Evolutionary conservation across 1,140 invertebrate species (phyloP).

Genomic region (Hycleus cichorii): DNA sequence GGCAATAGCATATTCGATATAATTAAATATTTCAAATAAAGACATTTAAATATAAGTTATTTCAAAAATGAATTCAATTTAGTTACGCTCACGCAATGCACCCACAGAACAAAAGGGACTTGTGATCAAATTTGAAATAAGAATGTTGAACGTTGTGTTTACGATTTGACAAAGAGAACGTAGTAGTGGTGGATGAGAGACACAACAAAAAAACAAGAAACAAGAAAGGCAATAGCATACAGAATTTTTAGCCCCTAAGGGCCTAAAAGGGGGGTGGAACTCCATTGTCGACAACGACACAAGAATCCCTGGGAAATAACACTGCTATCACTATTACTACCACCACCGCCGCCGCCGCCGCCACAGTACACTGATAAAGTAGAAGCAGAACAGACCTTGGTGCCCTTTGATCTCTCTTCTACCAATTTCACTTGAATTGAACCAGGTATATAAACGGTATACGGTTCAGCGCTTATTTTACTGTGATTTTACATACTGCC

Average conservation of each 20-base stretch:
- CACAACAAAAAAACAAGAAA: too few relatives aligned
- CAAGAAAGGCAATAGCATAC: too few relatives aligned
- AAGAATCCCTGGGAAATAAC: constrained; percentile 11
- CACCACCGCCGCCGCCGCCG: too few relatives aligned
- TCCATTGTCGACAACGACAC: constrained; percentile 15
- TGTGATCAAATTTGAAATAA: not conserved
- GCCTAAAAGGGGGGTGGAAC: constrained; percentile 1
- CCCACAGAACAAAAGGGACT: not conserved
- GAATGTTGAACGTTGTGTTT: not conserved
- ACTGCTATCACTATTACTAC: not conserved
- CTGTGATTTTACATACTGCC: constrained; percentile 5
- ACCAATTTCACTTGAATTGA: constrained; percentile 17
- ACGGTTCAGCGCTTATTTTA: constrained; percentile 10
- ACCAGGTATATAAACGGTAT: constrained; percentile 15
- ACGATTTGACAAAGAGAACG: not conserved
- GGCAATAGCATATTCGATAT: too few relatives aligned
- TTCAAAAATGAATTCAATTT: too few relatives aligned
- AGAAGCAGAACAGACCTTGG: constrained; percentile 4
- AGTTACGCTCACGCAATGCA: too few relatives aligned
- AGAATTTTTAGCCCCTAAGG: constrained; percentile 8
- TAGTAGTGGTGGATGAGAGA: too few relatives aligned
- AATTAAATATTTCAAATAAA: too few relatives aligned
- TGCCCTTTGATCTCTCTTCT: constrained; percentile 17
- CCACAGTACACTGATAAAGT: constrained; percentile 4
- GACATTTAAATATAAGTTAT: too few relatives aligned